Conservation (phyloP, 2,797 vertebrate genomes). For the Semaprochilodus insignis region DNA sequence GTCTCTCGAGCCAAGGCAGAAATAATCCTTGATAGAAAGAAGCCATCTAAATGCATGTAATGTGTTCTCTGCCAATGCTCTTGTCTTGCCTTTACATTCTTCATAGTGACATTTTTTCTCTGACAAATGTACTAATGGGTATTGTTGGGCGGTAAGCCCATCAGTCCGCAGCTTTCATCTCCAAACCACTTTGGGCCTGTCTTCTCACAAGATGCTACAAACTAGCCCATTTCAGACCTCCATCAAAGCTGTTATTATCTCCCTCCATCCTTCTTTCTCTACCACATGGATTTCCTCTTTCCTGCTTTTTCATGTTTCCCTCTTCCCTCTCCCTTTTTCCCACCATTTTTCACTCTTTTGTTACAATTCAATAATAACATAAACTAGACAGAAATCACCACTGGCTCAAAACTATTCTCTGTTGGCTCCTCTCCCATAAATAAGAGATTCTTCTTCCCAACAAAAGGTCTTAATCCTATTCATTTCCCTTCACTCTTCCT, state of each 20-base stretch:
- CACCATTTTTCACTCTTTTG: slow-evolving; percentile 39
- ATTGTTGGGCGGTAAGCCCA: slow-evolving; percentile 55
- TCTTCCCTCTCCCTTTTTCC: slow-evolving; percentile 25
- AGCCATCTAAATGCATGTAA: slow-evolving; percentile 35
- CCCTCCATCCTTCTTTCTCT: slow-evolving; percentile 30
- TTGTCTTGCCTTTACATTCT: slow-evolving; percentile 41
- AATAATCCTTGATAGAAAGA: slow-evolving; percentile 27
- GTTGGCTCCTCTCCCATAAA: slow-evolving; percentile 24
- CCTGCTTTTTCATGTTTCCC: slow-evolving; percentile 42
- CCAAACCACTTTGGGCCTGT: slow-evolving; percentile 54
- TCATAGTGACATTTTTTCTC: slow-evolving; percentile 46
- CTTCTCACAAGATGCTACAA: slow-evolving; percentile 56
- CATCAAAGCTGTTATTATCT: slow-evolving; percentile 65
- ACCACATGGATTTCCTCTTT: slow-evolving; percentile 16
- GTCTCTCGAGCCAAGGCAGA: not conserved
- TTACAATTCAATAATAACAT: slow-evolving; percentile 28
- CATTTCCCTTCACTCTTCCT: slow-evolving; percentile 20
- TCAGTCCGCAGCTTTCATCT: slow-evolving; percentile 68
- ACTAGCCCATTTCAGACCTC: slow-evolving; percentile 56
- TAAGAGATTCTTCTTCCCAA: slow-evolving; percentile 35
- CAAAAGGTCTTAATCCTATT: slow-evolving; percentile 25
- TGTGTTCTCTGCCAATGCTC: slow-evolving; percentile 18
- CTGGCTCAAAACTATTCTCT: slow-evolving; percentile 32
- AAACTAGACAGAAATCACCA: slow-evolving; percentile 29
- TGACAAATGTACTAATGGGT: slow-evolving; percentile 58